Evolutionary conservation across 2,888 invertebrate species (phyloP).

Genomic region (Sipunculus nudus): DNA sequence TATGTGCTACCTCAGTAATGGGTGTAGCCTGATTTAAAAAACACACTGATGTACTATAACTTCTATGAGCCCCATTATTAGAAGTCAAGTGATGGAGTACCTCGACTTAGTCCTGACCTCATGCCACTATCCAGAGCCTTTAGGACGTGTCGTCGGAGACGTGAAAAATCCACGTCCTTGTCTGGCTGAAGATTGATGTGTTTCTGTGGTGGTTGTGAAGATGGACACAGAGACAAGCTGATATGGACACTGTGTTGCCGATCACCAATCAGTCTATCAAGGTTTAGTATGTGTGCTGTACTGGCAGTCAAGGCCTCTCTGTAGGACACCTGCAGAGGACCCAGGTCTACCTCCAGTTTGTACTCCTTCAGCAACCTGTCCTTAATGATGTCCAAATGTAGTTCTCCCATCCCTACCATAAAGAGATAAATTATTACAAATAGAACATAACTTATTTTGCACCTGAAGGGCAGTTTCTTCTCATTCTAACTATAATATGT

Average conservation of each 20-base stretch:
- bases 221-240: conserved; percentile 73
- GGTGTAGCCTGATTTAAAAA: no score
- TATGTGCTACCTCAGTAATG: no score
- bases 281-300: conserved; percentile 64
- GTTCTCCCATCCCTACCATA: conserved; percentile 90
- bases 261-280: conserved; percentile 76
- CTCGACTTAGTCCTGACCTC: conserved; percentile 64
- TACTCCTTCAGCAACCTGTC: conserved; percentile 88
- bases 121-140: conserved; percentile 80
- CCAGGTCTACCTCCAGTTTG: conserved; percentile 89
- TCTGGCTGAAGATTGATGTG: conserved; percentile 47
- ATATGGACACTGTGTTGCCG: conserved; percentile 73
- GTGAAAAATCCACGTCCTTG: conserved; percentile 70
- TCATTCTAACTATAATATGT: no score
- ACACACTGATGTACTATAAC: no score
- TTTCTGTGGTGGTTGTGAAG: conserved; percentile 37
- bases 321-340: conserved; percentile 91
- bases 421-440: conserved; percentile 74
- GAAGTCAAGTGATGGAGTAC: no score
- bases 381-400: conserved; percentile 91
- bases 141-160: conserved; percentile 74
- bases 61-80: no score
- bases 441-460: conserved; percentile 5
- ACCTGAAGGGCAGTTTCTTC: no score
- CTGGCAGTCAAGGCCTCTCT: conserved; percentile 76